Evolutionary conservation across 2,888 invertebrate genomes (phyloP).

Genomic region (Drosophila percnosoma): DNA sequence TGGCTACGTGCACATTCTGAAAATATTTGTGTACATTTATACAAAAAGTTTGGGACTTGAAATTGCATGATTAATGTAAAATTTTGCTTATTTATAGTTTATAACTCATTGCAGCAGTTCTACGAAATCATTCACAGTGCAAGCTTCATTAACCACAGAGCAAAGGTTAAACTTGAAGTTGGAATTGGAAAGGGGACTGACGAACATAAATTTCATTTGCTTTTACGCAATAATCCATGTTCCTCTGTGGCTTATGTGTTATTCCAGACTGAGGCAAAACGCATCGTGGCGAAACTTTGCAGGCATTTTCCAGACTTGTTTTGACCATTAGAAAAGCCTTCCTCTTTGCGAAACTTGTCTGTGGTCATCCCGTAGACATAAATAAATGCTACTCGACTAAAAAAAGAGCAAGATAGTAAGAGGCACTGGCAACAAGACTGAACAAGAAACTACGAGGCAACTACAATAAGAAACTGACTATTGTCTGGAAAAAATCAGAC

Average conservation of each 20-base stretch:
- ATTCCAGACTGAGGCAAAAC: neutral
- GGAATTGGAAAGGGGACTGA: neutral
- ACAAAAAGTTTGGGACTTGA: neutral
- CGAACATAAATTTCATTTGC: neutral
- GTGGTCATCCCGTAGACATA: neutral
- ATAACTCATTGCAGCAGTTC: neutral
- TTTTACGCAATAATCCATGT: neutral
- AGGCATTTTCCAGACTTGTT: neutral
- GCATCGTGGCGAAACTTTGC: neutral
- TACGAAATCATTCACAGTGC: neutral
- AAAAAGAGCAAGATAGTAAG: neutral
- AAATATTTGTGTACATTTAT: conserved; percentile 28
- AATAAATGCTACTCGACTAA: neutral
- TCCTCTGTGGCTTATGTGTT: neutral
- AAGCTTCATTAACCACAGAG: neutral
- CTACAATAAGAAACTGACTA: neutral
- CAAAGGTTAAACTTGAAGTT: neutral
- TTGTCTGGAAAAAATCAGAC: neutral
- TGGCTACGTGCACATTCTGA: conserved; percentile 40
- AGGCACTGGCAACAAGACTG: neutral
- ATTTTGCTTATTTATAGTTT: neutral
- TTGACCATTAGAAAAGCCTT: neutral
- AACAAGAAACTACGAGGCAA: neutral
- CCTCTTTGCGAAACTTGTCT: neutral
- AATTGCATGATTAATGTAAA: conserved; percentile 2